Evolutionary conservation across 2,113 vertebrate genomes (phyloP), one percentile per base, ranked within the genome.

Genomic region (Psilopsiagon aymara): DNA sequence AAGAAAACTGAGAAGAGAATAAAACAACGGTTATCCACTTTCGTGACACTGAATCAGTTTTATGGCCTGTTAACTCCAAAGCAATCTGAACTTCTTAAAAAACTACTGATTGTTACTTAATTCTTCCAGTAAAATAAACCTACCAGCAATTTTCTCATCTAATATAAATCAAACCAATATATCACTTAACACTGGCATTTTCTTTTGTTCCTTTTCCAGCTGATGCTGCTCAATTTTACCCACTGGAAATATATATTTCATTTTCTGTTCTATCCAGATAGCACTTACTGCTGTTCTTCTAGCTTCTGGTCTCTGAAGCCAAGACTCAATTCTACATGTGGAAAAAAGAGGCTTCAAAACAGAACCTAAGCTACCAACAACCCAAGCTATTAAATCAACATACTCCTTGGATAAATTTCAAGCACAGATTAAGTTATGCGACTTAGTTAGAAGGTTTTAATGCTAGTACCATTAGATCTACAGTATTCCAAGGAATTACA

Each of bases 1-100:
- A 80, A 88, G 43, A 90, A 79, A 82, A 80, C 62, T 52, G 37
- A 51, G 66, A 82, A 81, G 77, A 90, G 21, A 80, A 71, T 82
- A 75, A 88, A 84, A 79, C 37, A 87, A 52, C 41, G 27, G 21
- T 39, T 89, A 84, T 63, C 47, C 49, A 66, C 52, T 81, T 82
- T 10, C 66, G 53, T 74, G 79, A 47, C 66, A 59, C 17, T 64
- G 76, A 75, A 27, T 69, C 51, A 59, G 41, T 86, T 95, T 89
- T 93, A 80, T 35, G 43, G 43, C 67, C 88, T 85, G 55, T 79
- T 90, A 83, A 76, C 46, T 63, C n/a, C 59, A 91, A 91, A 93
- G 59, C 69, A 73, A 49, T 59, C 52, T 76, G 29, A 25, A 79
- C 51, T 47, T 79, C 70, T 52, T 7, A 49, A 70, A 74, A 63